Base-by-base conservation (phyloP, 2,888 invertebrate genomes). In the Parnassius smintheus region DNA sequence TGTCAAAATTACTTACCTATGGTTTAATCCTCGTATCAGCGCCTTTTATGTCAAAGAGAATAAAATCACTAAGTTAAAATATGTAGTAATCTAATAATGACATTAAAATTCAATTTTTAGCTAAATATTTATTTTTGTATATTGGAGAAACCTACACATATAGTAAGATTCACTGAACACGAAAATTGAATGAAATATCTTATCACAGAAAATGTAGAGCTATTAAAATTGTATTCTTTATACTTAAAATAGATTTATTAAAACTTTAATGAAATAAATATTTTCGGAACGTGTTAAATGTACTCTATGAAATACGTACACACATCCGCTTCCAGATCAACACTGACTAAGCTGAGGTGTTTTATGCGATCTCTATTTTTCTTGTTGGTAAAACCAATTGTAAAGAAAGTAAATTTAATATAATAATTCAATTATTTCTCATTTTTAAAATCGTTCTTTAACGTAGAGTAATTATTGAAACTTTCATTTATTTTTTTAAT, bases 251-350 rank as follows among this genome's bases (percentile, higher is more conserved):
- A 52, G 25, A 52, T 35, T 42, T n/a, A n/a, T 51, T 52, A 52
- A 59, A 59, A 45, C 22, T 50, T 44, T 59, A 52, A 45, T 58
- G n/a, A 45, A 52, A 42, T 9, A 2, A 51, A 59, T 25, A 44
- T 45, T 25, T 11, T n/a, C 45, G n/a, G 45, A 35, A 35, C 35
- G 4, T 35, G 35, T 35, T 35, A 3, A 35, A 35, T 35, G 35
- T 35, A 35, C 35, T 35, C 35, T 35, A 7, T 35, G 35, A 7
- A 25, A 45, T 52, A 52, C n/a, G 45, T 53, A 18, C 13, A 46
- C 59, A 45, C 59, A 7, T 22, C 52, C 53, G 18, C n/a, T 46
- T 13, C 48, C 13, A 53, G 41, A 48, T 53, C 59, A 46, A 53
- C 41, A 59, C 59, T 59, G 59, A 35, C n/a, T 10, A 25, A 59